Percentiles rank a stretch among this genome's conserved stretches.
These are phyloP conservation scores for Isurus oxyrinchus DNA, from an alignment of 2,113 vertebrate genomes.

Conservation along the genomic window DNA sequence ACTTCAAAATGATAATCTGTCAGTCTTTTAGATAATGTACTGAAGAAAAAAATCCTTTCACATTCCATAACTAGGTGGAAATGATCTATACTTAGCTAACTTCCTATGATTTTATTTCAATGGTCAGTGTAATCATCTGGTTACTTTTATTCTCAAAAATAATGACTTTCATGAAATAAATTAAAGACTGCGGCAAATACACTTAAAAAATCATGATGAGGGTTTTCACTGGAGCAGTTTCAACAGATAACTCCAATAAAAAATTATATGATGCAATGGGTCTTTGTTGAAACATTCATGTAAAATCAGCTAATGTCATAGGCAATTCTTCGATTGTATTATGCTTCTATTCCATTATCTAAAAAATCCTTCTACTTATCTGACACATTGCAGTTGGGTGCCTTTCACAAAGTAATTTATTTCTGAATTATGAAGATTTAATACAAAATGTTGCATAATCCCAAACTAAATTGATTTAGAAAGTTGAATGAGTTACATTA, in stretches of 20 bases:
- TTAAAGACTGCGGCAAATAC: background rate
- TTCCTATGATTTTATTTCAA: background rate
- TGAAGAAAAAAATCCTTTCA: background rate
- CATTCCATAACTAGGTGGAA: slow-evolving; percentile 9
- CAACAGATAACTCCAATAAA: background rate
- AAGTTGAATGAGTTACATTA: background rate
- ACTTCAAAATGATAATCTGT: slow-evolving; percentile 21
- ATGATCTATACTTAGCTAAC: background rate
- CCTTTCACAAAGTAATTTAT: background rate
- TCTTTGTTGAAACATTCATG: background rate
- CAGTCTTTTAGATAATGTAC: background rate
- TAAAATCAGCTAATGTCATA: background rate
- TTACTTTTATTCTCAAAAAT: background rate
- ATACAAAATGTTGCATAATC: background rate
- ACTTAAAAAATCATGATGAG: background rate
- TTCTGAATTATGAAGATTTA: background rate
- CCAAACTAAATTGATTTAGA: background rate
- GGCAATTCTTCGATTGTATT: background rate
- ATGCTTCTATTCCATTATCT: background rate
- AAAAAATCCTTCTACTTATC: background rate
- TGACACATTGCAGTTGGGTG: background rate
- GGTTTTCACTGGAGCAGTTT: background rate
- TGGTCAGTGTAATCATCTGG: background rate
- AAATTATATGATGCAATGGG: background rate
- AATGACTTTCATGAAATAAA: background rate